Evolutionary conservation across 2,113 vertebrate species (phyloP).

Genomic region (Anhinga anhinga): DNA sequence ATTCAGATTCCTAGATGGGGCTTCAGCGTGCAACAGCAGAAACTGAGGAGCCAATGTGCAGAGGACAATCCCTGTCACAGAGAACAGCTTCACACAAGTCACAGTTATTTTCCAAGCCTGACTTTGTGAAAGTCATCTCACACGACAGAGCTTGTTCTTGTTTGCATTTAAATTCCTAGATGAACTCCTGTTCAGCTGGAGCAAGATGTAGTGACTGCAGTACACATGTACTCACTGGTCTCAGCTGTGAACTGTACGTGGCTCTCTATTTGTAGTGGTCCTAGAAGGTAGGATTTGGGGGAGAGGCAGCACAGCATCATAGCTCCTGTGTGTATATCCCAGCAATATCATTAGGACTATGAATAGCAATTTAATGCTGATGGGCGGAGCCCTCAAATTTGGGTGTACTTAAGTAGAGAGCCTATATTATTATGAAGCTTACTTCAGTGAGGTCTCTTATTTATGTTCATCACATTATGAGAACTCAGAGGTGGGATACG

Average conservation of each 20-base stretch:
- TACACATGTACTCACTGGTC: no score
- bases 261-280: neutral
- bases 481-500: neutral
- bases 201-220: neutral
- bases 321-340: neutral
- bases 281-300: neutral
- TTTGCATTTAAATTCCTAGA: neutral
- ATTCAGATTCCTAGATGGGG: neutral
- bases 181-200: neutral
- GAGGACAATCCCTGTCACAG: neutral
- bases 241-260: neutral
- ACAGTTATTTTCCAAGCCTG: neutral
- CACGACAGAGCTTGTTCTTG: neutral
- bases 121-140: neutral
- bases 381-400: neutral
- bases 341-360: neutral
- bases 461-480: neutral
- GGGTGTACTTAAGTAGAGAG: neutral
- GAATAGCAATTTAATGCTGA: neutral
- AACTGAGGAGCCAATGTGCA: fast-evolving
- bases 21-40: neutral
- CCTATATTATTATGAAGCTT: neutral
- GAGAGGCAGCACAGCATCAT: neutral
- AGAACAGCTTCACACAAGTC: neutral
- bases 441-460: neutral